Conservation (phyloP, 2,797 vertebrate genomes). For the Macropus fuliginosus region DNA sequence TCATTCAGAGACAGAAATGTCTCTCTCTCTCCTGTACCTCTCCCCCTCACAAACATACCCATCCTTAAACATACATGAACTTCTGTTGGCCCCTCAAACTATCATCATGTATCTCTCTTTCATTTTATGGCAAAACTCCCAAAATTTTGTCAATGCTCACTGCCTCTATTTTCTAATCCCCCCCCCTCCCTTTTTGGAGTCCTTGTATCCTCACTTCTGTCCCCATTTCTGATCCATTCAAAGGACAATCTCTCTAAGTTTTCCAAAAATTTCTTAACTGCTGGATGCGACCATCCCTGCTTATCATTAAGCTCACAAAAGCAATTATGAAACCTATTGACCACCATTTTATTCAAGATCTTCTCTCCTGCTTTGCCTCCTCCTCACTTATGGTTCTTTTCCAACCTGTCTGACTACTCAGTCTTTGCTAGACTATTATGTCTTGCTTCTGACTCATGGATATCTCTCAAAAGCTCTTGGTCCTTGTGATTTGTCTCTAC, state of each 20-base stretch:
- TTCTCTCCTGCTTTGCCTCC: background rate
- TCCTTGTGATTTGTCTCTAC: background rate
- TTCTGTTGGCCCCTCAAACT: background rate
- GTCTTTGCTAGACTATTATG: background rate
- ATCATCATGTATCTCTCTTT: background rate
- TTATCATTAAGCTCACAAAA: background rate
- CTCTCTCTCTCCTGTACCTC: background rate
- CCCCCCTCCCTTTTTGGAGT: background rate
- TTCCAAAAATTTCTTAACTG: background rate
- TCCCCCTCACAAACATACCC: background rate
- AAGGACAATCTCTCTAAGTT: background rate
- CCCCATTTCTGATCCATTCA: background rate
- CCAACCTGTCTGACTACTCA: background rate
- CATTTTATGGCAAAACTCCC: background rate
- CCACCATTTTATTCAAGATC: background rate
- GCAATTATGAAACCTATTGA: background rate
- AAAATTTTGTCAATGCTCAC: background rate
- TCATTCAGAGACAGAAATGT: background rate
- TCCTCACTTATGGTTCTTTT: background rate
- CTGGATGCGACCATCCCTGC: background rate
- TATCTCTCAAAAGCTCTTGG: background rate
- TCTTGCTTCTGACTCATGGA: background rate
- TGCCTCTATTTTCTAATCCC: background rate
- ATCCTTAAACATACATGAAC: background rate
- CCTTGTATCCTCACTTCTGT: background rate